Base-by-base conservation (phyloP, 2,888 invertebrate species). In the Perizoma affinitatum region DNA sequence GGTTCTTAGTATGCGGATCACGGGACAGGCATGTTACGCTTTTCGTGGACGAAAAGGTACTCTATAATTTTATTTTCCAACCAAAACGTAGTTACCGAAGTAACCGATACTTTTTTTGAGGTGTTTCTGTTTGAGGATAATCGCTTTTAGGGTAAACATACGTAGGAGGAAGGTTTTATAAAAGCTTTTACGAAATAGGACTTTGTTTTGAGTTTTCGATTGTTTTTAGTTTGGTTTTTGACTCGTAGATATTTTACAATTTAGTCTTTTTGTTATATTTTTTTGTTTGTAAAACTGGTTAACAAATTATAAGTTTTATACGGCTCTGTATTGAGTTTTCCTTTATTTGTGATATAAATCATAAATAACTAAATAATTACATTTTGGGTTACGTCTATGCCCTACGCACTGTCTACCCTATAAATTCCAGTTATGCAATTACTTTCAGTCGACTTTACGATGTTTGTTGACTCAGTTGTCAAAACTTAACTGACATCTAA, bases 21-120 rank as follows among this genome's bases (percentile, higher is more conserved):
- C 88, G 87, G 70, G 59, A 70, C 72, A 67, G 81, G 81, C 82
- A 83, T 87, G 89, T 88, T 88, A 87, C 88, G 88, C 80, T 86
- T 78, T 83, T 86, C 83, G 82, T 79, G 86, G 80, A 78, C 82
- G 83, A 87, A 89, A 89, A 88, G 90, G 88, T 87, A 89, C 88
- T 91, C 90, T 88, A 88, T 91, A 91, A 91, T 91, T 91, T 91
- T 90, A 91, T 91, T 91, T 90, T 75, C 88, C 86, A 83, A 87
- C 90, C 90, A 84, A 88, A 89, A 91, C 79, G 88, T 86, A 87
- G 86, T 90, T 90, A 90, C 84, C 73, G 69, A 81, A 80, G 88
- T 80, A 88, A 89, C 84, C 80, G 89, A 90, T 88, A 90, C 87
- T 88, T 88, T 85, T 63, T 66, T 71, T 65, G 63, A 58, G 56